Percentiles rank a stretch among this genome's conserved stretches.
Conservation (phyloP, 2,797 vertebrate species). For the Trichosurus vulpecula region DNA sequence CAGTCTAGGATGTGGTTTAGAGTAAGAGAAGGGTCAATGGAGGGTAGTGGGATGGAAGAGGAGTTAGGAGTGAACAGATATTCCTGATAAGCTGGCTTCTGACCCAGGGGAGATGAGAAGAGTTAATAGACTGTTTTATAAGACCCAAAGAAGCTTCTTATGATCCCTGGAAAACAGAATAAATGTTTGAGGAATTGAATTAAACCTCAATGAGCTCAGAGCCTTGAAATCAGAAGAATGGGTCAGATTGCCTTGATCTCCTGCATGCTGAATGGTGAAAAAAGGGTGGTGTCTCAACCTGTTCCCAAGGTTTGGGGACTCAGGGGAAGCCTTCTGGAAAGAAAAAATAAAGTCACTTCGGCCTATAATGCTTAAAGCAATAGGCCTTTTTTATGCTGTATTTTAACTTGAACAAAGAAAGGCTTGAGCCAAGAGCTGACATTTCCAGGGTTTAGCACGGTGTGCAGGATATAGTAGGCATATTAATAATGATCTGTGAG, state of each 20-base stretch:
- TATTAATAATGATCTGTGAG: background rate
- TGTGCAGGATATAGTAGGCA: background rate
- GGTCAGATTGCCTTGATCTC: background rate
- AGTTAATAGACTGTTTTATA: background rate
- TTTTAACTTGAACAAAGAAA: background rate
- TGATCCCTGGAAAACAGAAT: background rate
- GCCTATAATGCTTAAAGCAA: background rate
- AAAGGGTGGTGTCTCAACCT: background rate
- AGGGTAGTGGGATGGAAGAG: background rate
- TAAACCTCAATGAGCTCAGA: background rate
- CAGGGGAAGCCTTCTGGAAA: background rate
- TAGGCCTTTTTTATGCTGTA: background rate
- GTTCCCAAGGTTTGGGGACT: background rate
- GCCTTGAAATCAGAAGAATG: background rate
- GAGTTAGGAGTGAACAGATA: background rate
- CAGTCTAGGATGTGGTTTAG: background rate
- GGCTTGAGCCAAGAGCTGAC: background rate
- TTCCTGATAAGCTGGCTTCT: background rate
- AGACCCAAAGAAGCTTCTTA: background rate
- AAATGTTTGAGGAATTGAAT: background rate
- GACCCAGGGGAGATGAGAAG: background rate
- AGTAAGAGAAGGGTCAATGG: background rate
- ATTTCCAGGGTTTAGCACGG: background rate
- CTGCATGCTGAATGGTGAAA: background rate
- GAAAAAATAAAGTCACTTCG: background rate